phyloP scores from a whole-genome alignment of 2,797 vertebrate genomes.

The Falco cherrug region DNA sequence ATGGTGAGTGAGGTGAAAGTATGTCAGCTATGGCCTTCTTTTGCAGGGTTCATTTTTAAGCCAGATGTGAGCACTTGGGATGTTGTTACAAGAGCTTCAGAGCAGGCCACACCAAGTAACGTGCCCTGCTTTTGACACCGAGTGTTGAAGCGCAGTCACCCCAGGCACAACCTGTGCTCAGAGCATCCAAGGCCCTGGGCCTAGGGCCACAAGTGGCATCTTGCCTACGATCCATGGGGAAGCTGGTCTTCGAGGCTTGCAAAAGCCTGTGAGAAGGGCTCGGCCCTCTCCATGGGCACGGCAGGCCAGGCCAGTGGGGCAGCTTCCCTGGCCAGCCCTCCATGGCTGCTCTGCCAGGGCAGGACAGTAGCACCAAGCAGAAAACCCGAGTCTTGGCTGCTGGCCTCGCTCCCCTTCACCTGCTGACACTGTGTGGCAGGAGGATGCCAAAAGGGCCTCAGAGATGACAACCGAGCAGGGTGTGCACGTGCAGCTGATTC shows the following conservation, averaged over 20 bases:
- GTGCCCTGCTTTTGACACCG: background rate
- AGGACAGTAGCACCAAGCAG: background rate
- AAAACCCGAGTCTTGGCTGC: background rate
- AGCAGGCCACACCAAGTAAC: background rate
- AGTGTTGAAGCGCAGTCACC: rapidly evolving
- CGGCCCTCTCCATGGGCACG: rapidly evolving
- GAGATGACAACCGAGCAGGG: background rate
- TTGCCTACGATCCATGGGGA: background rate
- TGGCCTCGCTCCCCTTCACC: background rate
- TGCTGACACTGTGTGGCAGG: background rate
- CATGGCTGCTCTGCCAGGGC: background rate
- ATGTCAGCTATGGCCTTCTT: background rate
- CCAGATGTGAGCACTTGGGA: background rate
- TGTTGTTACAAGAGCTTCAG: background rate
- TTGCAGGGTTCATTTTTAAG: background rate
- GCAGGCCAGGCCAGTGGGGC: background rate
- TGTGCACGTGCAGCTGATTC: background rate
- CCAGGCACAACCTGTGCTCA: background rate
- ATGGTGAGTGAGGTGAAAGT: background rate
- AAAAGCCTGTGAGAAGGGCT: background rate
- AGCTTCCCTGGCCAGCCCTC: background rate
- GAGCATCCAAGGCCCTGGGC: background rate
- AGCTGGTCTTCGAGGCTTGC: background rate
- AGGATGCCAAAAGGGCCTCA: background rate
- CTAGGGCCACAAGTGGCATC: background rate